These are phyloP conservation scores for Hipposideros armiger DNA, from an alignment of 2,113 vertebrate genomes.

Conservation along the genomic window DNA sequence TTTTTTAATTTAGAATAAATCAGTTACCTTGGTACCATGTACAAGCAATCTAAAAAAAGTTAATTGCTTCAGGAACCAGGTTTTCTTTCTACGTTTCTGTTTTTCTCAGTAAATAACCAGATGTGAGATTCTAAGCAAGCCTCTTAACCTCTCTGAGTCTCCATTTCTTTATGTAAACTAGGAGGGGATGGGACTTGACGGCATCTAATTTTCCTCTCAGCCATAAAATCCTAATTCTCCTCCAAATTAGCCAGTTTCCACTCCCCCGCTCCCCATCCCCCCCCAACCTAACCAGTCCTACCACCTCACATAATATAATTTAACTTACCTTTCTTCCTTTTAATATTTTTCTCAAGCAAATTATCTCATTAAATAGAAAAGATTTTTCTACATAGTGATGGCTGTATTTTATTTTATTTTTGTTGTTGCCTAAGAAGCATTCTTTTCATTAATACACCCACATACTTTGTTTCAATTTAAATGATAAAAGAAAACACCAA, in stretches of 20 bases:
- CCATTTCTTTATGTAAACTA: background rate
- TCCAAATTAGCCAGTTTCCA: background rate
- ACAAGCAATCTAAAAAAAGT: background rate
- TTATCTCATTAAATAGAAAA: conserved; percentile 55
- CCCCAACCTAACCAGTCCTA: background rate
- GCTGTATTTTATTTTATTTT: background rate
- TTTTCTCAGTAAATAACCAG: conserved; percentile 52
- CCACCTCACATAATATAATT: conserved; percentile 40
- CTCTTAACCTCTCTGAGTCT: background rate
- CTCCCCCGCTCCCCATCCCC: background rate
- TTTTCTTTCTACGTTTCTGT: background rate
- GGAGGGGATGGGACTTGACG: background rate
- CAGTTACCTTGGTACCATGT: background rate
- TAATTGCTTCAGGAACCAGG: background rate
- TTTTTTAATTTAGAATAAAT: conserved; percentile 15
- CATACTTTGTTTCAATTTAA: conserved; percentile 68
- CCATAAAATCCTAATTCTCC: conserved; percentile 7
- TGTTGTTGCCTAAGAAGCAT: background rate
- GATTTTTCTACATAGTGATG: conserved; percentile 43
- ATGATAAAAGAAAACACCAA: conserved; percentile 57
- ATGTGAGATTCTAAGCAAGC: background rate
- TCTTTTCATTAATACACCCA: conserved; percentile 57
- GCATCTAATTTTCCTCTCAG: conserved; percentile 21
- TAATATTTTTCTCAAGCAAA: conserved; percentile 60
- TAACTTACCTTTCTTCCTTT: conserved; percentile 36